Conservation (phyloP, 2,888 invertebrate genomes). For the Syrista parreyssii region DNA sequence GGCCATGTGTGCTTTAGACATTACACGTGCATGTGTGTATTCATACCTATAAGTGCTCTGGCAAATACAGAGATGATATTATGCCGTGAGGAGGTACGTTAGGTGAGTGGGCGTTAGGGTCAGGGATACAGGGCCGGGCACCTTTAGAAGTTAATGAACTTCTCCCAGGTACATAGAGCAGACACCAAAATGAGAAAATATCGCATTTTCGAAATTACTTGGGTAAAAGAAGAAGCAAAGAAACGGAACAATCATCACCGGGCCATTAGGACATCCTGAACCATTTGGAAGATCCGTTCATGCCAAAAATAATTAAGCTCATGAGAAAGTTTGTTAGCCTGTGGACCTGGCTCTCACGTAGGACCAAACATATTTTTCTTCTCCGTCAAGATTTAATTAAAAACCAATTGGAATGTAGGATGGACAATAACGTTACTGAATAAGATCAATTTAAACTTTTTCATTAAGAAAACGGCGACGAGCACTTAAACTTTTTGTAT, state of each 20-base stretch:
- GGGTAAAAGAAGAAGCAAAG: background rate
- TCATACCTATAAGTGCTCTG: background rate
- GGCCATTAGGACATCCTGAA: background rate
- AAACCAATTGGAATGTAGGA: background rate
- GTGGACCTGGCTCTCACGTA: background rate
- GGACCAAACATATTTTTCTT: background rate
- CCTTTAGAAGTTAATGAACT: background rate
- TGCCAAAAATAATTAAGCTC: background rate
- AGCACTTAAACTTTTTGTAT: background rate
- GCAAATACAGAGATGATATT: background rate
- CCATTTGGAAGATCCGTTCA: background rate
- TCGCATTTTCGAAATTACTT: background rate
- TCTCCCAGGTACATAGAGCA: too few species aligned
- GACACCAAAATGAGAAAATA: background rate
- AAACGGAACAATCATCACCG: background rate
- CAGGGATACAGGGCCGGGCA: conserved; percentile 42
- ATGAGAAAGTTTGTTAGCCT: background rate
- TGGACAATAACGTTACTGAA: background rate
- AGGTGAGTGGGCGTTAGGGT: conserved; percentile 41
- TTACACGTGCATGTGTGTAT: background rate
- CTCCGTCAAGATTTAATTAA: background rate
- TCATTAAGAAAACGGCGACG: background rate
- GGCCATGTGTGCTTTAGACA: background rate
- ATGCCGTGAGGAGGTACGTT: background rate
- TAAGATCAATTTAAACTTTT: background rate